A percentile compares a stretch with the other conserved stretches of the same genome.
Evolutionary conservation across 2,113 vertebrate genomes (phyloP).

Genomic region (Colinus virginianus): DNA sequence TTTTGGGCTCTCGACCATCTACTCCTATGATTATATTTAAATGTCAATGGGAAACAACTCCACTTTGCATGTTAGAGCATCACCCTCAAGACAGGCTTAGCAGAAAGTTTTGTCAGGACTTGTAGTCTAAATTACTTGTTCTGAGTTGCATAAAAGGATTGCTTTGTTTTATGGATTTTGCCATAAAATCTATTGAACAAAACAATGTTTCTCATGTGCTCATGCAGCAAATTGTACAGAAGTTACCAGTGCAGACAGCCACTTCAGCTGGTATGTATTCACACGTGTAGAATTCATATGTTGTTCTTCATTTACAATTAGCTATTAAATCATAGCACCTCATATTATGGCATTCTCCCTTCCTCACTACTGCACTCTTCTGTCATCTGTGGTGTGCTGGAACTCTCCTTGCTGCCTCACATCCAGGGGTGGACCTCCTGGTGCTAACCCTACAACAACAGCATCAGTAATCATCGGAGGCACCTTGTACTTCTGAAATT

Average conservation of each 20-base stretch:
- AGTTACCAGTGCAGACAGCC: accelerated
- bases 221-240: background rate
- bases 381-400: accelerated
- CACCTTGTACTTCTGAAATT: background rate
- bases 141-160: background rate
- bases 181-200: slow-evolving; percentile 38
- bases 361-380: background rate
- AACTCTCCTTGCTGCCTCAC: background rate
- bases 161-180: slow-evolving; percentile 51
- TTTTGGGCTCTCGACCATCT: slow-evolving; percentile 38
- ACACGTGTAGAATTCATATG: accelerated
- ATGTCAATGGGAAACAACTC: background rate
- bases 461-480: background rate
- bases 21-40: slow-evolving; percentile 1
- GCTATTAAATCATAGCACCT: background rate
- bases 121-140: background rate
- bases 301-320: background rate
- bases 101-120: background rate
- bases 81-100: background rate
- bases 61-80: background rate
- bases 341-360: background rate
- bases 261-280: accelerated
- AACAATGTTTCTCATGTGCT: background rate
- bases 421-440: background rate
- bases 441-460: background rate